Evolutionary conservation across 2,888 invertebrate genomes (phyloP), one percentile per base, ranked within the genome.

Genomic region (Lepidocyrtoides sp.): DNA sequence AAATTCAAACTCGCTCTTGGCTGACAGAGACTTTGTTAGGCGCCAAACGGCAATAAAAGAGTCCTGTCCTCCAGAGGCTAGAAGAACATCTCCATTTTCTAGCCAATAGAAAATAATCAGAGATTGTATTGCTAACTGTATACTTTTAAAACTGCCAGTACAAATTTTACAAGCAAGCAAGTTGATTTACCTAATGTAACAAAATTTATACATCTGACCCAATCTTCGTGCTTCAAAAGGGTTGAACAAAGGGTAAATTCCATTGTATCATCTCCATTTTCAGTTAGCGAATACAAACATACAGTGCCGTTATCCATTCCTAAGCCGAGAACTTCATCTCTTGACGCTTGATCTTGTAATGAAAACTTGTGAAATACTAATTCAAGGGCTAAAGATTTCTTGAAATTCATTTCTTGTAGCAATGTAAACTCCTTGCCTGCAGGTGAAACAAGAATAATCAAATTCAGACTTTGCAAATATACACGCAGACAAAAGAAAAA

Each of bases 181-280:
- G n/a, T n/a, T n/a, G n/a, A 36, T 36, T 72, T 92, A 93, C 93
- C 92, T 48, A 92, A 83, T 26, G 92, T 89, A 20, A 91, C 89
- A 90, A 94, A 93, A 57, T 72, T 83, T 63, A 94, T 75, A 57
- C 93, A 94, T 79, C 94, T 81, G 14, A 94, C 94, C 94, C 94
- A 94, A 48, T 94, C 94, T 88, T 94, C 94, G 51, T 94, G 94
- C 72, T 94, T 94, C 17, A 79, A 83, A n/a, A 94, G 75, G 0
- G 91, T 75, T 54, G 92, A 84, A 51, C 83, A 54, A 0, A 54
- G 29, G 2, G 51, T 54, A 86, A 94, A 91, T 32, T 72, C 44
- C 10, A 54, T 32, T 23, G n/a, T 54, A 29, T 36, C 29, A n/a
- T 5, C n/a, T 0, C 77, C 57, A 23, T 32, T 63, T 29, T 44